A percentile compares a stretch with the other conserved stretches of the same genome.
These are phyloP conservation scores for Drosophila nr. perissopoda DNA, from an alignment of 2,888 invertebrate genomes.

Conservation along the genomic window DNA sequence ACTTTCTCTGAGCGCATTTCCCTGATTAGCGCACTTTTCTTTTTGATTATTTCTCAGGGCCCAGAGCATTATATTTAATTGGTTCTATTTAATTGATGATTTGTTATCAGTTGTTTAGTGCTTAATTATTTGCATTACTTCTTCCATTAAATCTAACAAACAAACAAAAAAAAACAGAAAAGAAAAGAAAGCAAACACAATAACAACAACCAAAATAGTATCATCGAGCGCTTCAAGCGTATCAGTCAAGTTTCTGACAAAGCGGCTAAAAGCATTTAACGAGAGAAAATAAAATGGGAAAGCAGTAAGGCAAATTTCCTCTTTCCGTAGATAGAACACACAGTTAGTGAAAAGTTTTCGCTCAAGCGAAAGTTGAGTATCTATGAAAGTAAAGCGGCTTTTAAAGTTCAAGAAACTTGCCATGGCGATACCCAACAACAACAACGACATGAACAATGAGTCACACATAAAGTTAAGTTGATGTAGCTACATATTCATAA, in stretches of 20 bases:
- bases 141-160: conserved; percentile 29
- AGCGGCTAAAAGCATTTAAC: conserved; percentile 73
- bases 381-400: conserved; percentile 74
- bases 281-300: conserved; percentile 14
- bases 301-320: conserved; percentile 42
- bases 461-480: conserved; percentile 63
- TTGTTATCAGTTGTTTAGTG: conserved; percentile 75
- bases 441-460: conserved; percentile 19
- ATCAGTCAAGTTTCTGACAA: conserved; percentile 53
- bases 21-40: conserved; percentile 55
- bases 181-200: neutral
- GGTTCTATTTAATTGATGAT: conserved; percentile 72
- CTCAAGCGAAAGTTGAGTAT: conserved; percentile 56
- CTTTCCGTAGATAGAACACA: conserved; percentile 32
- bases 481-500: conserved; percentile 77
- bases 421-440: conserved; percentile 41
- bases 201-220: conserved; percentile 17
- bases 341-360: conserved; percentile 58
- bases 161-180: neutral
- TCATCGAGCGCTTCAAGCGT: conserved; percentile 40
- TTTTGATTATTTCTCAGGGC: conserved; percentile 34
- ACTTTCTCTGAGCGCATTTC: conserved; percentile 42
- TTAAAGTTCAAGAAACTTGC: conserved; percentile 68
- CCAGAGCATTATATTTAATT: conserved; percentile 68
- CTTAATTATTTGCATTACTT: conserved; percentile 69